These are phyloP conservation scores for Cololabis saira DNA, from an alignment of 2,113 vertebrate species.

Conservation along the genomic window DNA sequence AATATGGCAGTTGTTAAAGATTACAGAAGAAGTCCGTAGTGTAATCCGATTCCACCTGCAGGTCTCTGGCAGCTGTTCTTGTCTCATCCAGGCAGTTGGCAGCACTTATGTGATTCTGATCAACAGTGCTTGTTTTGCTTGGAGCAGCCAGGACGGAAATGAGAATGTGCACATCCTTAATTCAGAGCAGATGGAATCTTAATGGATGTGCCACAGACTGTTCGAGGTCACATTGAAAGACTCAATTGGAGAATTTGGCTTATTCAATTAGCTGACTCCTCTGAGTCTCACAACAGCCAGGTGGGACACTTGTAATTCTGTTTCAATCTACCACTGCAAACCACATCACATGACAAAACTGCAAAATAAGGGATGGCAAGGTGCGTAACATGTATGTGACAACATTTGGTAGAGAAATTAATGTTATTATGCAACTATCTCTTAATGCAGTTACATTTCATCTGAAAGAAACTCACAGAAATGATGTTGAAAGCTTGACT, in stretches of 20 bases:
- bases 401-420: neutral
- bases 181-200: conserved; percentile 75
- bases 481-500: too few relatives aligned
- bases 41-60: conserved; percentile 43
- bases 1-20: conserved; percentile 17
- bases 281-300: conserved; percentile 56
- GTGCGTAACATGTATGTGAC: neutral
- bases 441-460: too few relatives aligned
- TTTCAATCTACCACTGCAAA: conserved; percentile 40
- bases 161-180: conserved; percentile 65
- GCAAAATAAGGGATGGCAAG: neutral
- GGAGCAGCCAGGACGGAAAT: conserved; percentile 60
- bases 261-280: conserved; percentile 69
- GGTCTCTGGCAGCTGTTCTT: conserved; percentile 55
- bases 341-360: conserved; percentile 2
- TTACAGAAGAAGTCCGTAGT: conserved; percentile 19
- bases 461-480: too few relatives aligned
- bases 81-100: conserved; percentile 49
- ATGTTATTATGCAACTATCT: too few relatives aligned
- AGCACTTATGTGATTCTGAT: conserved; percentile 58
- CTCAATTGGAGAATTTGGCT: conserved; percentile 65
- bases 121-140: conserved; percentile 65
- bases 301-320: conserved; percentile 50
- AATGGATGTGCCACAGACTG: conserved; percentile 72
- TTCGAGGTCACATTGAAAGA: conserved; percentile 71